Base-by-base conservation (phyloP, 2,888 invertebrate species). In the Melipona bicolor region DNA sequence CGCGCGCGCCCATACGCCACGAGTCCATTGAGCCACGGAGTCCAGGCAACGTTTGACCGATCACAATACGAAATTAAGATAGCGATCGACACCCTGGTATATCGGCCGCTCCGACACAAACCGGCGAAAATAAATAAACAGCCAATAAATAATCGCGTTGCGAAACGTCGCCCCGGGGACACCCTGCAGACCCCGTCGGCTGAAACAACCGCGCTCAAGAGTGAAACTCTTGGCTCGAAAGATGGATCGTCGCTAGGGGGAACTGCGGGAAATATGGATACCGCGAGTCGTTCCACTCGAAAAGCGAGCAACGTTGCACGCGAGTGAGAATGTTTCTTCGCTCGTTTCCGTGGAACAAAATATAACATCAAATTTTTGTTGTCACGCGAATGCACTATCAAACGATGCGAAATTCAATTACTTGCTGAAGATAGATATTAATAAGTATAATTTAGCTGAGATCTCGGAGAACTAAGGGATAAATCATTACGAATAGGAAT, bases 1-100 rank as follows among this genome's bases (percentile, higher is more conserved):
- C 85, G 74, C 79, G 75, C 75, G 70, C 81, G 77, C 84, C 72
- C 43, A 79, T 69, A 43, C 43, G 43, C 43, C 43, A 43, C 43
- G 43, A 69, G 56, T 52, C 81, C 79, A 78, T 85, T 72, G 27
- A 70, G 64, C 4, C 75, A 81, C 78, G 54, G 54, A 32, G 32
- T 32, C 71, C 84, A 80, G 79, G 84, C 80, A 68, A 88, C 87
- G 85, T 89, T 90, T 86, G 89, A 87, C 84, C 87, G 90, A 85
- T 88, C 87, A 92, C 92, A 92, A 92, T 92, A 87, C 85, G 88
- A 92, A 92, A 92, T 92, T 91, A 92, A 92, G 92, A 92, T 92
- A 92, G 89, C 87, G 91, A 92, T 92, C 92, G 91, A 90, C 91
- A 88, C 89, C 90, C 76, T 74, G 84, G 79, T 86, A 88, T 91